A percentile compares a stretch with the other conserved stretches of the same genome.
These are phyloP conservation scores for Chondrosia reniformis DNA, from an alignment of 37 sponge, comb jelly and placozoan species.

Conservation along the genomic window DNA sequence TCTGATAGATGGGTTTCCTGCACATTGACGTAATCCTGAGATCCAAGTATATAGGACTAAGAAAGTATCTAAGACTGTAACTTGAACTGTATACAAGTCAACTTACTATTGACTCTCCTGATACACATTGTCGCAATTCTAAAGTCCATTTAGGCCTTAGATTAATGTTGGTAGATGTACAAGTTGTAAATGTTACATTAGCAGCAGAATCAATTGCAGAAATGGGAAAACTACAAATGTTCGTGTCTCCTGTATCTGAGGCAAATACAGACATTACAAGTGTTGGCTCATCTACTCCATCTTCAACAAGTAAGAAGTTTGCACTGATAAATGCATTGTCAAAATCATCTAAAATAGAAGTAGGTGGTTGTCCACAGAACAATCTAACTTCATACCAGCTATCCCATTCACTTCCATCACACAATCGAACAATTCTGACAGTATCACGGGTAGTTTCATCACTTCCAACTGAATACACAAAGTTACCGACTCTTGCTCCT, in stretches of 20 bases:
- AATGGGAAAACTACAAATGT: constrained; percentile 6
- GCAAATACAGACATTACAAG: not conserved
- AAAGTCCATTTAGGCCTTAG: too few relatives aligned
- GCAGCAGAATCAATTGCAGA: not conserved
- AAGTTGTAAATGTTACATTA: not conserved
- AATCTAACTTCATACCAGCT: constrained; percentile 18
- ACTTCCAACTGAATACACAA: not conserved
- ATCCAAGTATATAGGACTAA: too few relatives aligned
- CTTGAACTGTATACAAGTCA: too few relatives aligned
- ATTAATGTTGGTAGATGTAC: too few relatives aligned
- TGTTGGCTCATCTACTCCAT: not conserved
- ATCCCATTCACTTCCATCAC: not conserved
- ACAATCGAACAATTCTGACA: constrained; percentile 7
- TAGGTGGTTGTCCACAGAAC: not conserved
- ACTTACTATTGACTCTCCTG: too few relatives aligned
- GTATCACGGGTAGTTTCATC: not conserved
- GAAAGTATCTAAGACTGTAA: too few relatives aligned
- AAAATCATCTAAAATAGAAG: not conserved
- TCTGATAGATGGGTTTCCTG: too few relatives aligned
- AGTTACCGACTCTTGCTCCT: constrained; percentile 7
- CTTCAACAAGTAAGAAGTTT: not conserved
- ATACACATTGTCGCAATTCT: too few relatives aligned
- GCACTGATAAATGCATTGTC: not conserved
- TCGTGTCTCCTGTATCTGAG: not conserved
- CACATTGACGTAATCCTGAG: too few relatives aligned